Base-by-base conservation (phyloP, 2,113 vertebrate species). In the Oncorhynchus masou region DNA sequence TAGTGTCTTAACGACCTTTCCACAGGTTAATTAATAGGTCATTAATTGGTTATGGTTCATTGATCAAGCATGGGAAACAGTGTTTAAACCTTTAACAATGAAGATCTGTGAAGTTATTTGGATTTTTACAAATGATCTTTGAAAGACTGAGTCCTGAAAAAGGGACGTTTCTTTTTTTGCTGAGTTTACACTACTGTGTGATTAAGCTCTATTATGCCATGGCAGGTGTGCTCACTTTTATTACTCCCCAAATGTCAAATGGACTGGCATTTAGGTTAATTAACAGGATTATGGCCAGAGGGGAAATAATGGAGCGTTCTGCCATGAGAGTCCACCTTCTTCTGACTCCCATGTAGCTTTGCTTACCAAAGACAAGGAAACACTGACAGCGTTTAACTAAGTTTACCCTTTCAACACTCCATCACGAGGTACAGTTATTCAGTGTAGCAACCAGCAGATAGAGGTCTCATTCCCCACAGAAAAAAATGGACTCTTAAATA, bases 221-320 rank as follows among this genome's bases (percentile, higher is more conserved):
- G 70, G 68, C 54, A 70, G 85, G 79, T 81, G 73, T 72, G 59
- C 78, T 73, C 74, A 4, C 62, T 73, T 84, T 87, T 84, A 88
- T 85, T 84, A 84, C 76, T 54, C 66, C 67, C 74, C 59, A 84
- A 88, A 85, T 87, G 85, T 74, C 85, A 89, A 75, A 27, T 69
- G 29, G 16, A 79, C 75, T 73, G 81, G 79, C 80, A 89, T 79
- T 83, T 87, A 68, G 77, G 76, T 84, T 83, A 85, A 90, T 86
- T 82, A 85, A 68, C 74, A 86, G 82, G 71, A 80, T 71, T 76
- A 83, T 77, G 80, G 22, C 7, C 79, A 77, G 59, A 62, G 49
- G 31, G 31, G 57, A 65, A 83, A 76, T 71, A 77, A 80, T 78
- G 73, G 62, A 62, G n/a, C 59, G 24, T n/a, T 62, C 59, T 62